These are phyloP conservation scores for Aphrocallistes beatrix DNA, from an alignment of 37 sponge, comb jelly and placozoan genomes.

Conservation along the genomic window DNA sequence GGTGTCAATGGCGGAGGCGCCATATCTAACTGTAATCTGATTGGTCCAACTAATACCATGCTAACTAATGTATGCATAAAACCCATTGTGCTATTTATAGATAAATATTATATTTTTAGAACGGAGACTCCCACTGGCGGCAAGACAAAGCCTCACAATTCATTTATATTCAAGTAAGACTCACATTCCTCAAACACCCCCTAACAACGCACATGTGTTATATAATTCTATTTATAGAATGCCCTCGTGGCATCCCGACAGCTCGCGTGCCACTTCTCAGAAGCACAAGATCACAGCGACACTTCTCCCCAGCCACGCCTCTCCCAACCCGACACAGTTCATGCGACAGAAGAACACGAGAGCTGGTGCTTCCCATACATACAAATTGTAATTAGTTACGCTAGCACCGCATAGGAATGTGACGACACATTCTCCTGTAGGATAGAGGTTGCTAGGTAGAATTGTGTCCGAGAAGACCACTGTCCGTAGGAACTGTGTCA, in stretches of 20 bases:
- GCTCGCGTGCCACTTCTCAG: neutral
- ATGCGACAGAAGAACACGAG: neutral
- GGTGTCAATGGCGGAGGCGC: too few species aligned
- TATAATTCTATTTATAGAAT: neutral
- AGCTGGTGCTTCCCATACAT: constrained; percentile 6
- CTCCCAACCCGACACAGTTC: neutral
- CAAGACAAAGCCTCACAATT: neutral
- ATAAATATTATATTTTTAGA: neutral
- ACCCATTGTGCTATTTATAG: neutral
- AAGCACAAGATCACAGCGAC: neutral
- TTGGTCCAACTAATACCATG: too few species aligned
- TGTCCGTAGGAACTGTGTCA: too few species aligned
- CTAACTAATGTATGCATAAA: too few species aligned
- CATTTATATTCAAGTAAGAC: neutral
- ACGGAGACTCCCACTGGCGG: neutral
- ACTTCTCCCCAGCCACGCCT: neutral
- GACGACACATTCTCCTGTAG: neutral
- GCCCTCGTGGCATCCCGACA: neutral
- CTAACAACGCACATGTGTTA: neutral
- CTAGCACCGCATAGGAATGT: too few species aligned
- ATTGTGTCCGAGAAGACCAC: too few species aligned
- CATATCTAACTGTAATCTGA: too few species aligned
- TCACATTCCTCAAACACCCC: neutral
- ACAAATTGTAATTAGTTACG: neutral
- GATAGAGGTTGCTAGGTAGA: neutral